phyloP scores from a whole-genome alignment of 2,888 invertebrate species.

The Drosophila paranaensis region DNA sequence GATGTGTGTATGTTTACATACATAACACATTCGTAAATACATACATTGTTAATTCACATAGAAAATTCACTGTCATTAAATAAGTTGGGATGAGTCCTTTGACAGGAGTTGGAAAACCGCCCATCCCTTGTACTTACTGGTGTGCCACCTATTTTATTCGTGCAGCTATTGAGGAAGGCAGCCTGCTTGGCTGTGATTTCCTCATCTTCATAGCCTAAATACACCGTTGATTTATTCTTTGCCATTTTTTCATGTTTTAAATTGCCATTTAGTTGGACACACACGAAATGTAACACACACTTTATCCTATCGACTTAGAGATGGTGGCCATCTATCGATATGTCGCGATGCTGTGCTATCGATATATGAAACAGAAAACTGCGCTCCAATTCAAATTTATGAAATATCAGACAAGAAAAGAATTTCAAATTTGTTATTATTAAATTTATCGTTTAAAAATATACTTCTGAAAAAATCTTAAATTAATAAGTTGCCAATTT shows the following conservation, averaged over 20 bases:
- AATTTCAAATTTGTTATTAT: background rate
- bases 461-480: background rate
- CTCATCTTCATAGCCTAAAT: constrained; percentile 93
- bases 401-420: too few relatives aligned
- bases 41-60: background rate
- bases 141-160: constrained; percentile 93
- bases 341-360: background rate
- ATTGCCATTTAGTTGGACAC: constrained; percentile 11
- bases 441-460: too few relatives aligned
- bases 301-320: constrained; percentile 32
- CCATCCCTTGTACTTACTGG: constrained; percentile 86
- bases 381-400: background rate
- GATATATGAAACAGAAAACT: constrained; percentile 22
- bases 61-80: constrained; percentile 6
- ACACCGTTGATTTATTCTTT: constrained; percentile 87
- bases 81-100: constrained; percentile 7
- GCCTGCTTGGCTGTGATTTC: constrained; percentile 89
- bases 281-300: constrained; percentile 35
- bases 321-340: constrained; percentile 27
- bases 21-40: background rate
- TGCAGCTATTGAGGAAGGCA: constrained; percentile 88
- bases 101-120: constrained; percentile 6
- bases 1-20: background rate
- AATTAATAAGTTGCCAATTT: background rate
- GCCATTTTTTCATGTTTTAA: constrained; percentile 81